These are phyloP conservation scores for Australoheros facetus DNA, from an alignment of 2,797 vertebrate genomes.

Conservation along the genomic window DNA sequence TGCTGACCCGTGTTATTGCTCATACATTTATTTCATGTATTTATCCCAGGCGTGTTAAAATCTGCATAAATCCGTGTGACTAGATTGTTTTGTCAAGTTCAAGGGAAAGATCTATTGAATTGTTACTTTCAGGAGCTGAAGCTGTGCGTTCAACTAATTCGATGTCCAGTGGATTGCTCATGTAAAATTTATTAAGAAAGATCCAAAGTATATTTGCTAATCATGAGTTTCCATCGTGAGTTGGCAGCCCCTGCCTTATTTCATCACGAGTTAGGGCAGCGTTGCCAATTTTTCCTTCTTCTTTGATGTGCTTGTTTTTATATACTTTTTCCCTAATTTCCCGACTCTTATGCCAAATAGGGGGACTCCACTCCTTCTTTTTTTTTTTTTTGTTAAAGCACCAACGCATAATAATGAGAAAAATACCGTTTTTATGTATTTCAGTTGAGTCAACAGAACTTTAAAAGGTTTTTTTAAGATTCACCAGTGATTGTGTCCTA, in stretches of 20 bases:
- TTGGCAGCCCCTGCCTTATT: background rate
- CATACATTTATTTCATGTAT: background rate
- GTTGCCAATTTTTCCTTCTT: background rate
- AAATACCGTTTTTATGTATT: background rate
- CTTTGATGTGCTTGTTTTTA: background rate
- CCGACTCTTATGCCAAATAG: background rate
- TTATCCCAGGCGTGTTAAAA: background rate
- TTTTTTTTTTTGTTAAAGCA: background rate
- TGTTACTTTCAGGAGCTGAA: background rate
- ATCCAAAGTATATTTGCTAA: background rate
- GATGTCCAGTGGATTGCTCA: background rate
- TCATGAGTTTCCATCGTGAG: background rate
- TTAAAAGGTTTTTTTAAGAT: background rate
- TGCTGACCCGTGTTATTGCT: background rate
- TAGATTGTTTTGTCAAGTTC: background rate
- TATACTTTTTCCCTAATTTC: background rate
- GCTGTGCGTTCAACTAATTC: background rate
- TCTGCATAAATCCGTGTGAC: background rate
- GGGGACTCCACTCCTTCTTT: too few species aligned
- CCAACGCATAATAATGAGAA: background rate
- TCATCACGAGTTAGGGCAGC: background rate
- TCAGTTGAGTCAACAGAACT: background rate
- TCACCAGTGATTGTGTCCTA: background rate
- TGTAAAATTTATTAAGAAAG: background rate
- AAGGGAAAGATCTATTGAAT: background rate